phyloP scores from a whole-genome alignment of 2,797 vertebrate species.

The Crenichthys baileyi region DNA sequence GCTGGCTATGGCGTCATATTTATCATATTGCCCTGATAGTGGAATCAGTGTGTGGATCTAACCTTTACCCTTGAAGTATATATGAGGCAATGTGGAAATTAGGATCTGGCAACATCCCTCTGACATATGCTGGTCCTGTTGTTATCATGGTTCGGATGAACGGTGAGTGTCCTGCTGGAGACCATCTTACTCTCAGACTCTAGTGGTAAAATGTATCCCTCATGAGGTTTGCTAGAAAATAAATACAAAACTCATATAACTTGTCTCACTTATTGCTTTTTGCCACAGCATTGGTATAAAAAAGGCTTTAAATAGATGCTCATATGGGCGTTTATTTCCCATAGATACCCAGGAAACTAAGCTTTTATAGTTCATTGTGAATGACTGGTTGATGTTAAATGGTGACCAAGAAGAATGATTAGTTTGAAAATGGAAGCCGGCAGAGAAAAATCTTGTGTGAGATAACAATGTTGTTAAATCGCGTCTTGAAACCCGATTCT shows the following conservation, averaged over 20 bases:
- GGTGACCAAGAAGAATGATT: conserved; percentile 20
- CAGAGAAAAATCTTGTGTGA: conserved; percentile 10
- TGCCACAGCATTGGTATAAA: background rate
- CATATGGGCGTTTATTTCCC: background rate
- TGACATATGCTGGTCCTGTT: background rate
- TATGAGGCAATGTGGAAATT: background rate
- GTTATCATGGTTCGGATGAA: background rate
- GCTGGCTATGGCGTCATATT: background rate
- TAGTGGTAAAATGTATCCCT: background rate
- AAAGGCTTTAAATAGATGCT: background rate
- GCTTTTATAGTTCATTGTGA: conserved; percentile 7
- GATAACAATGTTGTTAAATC: conserved; percentile 29
- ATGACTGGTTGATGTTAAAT: conserved; percentile 14
- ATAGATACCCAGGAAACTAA: background rate
- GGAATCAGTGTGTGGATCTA: background rate
- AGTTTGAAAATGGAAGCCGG: conserved; percentile 21
- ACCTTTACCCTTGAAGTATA: conserved; percentile 3
- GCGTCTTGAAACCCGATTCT: conserved; percentile 17
- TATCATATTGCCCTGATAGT: background rate
- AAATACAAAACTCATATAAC: background rate
- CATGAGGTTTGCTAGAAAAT: background rate
- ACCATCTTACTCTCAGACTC: background rate
- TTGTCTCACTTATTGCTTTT: background rate
- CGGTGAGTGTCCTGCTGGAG: no score
- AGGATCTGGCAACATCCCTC: background rate